phyloP scores from a whole-genome alignment of 2,113 vertebrate species.

The Coracopsis vasa region DNA sequence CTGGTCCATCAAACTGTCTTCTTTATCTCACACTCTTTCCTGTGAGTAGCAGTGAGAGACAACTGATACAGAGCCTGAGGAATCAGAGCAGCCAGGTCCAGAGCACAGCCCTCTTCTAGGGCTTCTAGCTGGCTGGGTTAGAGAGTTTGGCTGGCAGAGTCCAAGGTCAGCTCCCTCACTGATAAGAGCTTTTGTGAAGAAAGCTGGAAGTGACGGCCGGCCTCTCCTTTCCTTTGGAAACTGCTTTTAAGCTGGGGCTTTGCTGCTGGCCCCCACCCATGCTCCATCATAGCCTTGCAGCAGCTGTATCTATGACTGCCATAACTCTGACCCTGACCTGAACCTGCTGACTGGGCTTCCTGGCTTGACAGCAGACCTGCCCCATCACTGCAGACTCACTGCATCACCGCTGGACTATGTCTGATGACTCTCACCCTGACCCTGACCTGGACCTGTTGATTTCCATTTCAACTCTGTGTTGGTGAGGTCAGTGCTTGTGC shows the following conservation, averaged over 20 bases:
- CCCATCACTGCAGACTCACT: neutral
- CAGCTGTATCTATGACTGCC: fast-evolving
- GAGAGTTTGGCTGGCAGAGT: neutral
- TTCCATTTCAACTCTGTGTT: neutral
- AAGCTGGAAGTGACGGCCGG: neutral
- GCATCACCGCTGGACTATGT: neutral
- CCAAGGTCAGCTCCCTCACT: neutral
- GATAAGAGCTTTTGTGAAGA: neutral
- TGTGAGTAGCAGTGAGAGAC: neutral
- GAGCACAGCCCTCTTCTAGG: neutral
- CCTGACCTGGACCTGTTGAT: neutral
- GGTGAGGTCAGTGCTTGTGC: neutral
- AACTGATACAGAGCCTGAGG: neutral
- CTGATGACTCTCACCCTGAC: neutral
- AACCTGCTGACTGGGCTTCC: neutral
- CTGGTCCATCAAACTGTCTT: neutral
- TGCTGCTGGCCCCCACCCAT: fast-evolving
- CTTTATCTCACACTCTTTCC: neutral
- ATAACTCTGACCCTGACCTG: neutral
- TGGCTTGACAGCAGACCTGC: neutral
- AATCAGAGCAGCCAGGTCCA: fast-evolving
- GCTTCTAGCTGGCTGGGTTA: neutral
- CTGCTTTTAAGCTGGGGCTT: neutral
- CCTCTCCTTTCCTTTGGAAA: neutral
- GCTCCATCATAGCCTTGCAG: neutral